phyloP scores from a whole-genome alignment of 35 echinoderm and acorn worm genomes.

The Ophioderma brevispina region DNA sequence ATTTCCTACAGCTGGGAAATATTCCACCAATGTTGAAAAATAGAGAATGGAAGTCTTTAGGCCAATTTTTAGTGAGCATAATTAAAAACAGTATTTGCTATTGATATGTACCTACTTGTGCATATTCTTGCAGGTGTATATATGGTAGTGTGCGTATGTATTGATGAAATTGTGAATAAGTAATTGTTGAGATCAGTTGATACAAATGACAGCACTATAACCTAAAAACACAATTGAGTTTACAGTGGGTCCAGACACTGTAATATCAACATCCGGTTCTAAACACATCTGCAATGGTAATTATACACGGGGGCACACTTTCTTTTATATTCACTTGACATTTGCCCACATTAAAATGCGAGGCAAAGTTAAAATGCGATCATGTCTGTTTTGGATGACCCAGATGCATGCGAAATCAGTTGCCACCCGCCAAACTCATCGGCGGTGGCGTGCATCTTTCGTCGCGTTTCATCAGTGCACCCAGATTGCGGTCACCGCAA shows the following conservation, averaged over 20 bases:
- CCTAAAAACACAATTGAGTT: background rate
- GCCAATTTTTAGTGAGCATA: no score
- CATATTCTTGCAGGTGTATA: no score
- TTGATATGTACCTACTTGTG: no score
- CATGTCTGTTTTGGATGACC: conserved; percentile 2
- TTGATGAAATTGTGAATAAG: no score
- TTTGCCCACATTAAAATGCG: background rate
- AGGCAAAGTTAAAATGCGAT: background rate
- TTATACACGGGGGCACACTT: background rate
- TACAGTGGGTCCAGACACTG: background rate
- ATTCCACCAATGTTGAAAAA: no score
- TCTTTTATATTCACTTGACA: background rate
- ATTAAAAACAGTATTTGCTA: no score
- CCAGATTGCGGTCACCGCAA: conserved; percentile 4
- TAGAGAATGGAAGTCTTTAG: no score
- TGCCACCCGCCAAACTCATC: background rate
- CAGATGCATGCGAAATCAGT: conserved; percentile 4
- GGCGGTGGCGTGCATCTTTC: background rate
- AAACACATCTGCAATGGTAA: background rate
- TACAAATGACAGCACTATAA: no score
- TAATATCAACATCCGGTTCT: background rate
- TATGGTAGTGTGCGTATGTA: no score
- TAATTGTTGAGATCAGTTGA: no score
- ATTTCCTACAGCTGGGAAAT: no score
- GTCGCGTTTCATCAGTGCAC: background rate